A percentile compares a stretch with the other conserved stretches of the same genome.
These are phyloP conservation scores for Cerastis leucographa DNA, from an alignment of 2,888 invertebrate species.

Conservation along the genomic window DNA sequence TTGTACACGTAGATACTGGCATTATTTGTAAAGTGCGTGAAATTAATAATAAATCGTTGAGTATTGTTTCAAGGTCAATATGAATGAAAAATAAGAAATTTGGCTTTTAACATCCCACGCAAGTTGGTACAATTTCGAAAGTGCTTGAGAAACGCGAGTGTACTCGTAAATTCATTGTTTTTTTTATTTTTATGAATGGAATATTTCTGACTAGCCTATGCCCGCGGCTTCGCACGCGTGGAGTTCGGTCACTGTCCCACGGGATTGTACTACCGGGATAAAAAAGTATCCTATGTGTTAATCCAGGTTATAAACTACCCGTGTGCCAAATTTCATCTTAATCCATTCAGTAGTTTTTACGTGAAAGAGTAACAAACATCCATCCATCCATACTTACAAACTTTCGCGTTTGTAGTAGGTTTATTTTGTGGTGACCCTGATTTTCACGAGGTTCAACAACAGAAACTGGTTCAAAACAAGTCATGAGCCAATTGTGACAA, in stretches of 20 bases:
- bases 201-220: too few species aligned
- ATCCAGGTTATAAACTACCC: too few species aligned
- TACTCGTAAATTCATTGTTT: not conserved
- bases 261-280: too few species aligned
- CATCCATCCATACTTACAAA: too few species aligned
- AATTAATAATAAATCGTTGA: conserved; percentile 18
- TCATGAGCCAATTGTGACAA: not conserved
- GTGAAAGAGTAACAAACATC: too few species aligned
- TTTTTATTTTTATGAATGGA: conserved; percentile 21
- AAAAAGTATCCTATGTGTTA: too few species aligned
- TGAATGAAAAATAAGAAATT: conserved; percentile 24
- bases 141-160: too few species aligned
- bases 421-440: not conserved
- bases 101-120: conserved; percentile 15
- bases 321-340: too few species aligned
- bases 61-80: not conserved
- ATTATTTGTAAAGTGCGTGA: not conserved
- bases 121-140: conserved; percentile 8
- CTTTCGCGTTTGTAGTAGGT: too few species aligned
- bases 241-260: too few species aligned
- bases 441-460: not conserved
- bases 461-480: not conserved
- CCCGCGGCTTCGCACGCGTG: too few species aligned
- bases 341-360: too few species aligned
- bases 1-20: conserved; percentile 6